Base-by-base conservation (phyloP, 2,113 vertebrate genomes). In the Pelecanoides urinatrix region DNA sequence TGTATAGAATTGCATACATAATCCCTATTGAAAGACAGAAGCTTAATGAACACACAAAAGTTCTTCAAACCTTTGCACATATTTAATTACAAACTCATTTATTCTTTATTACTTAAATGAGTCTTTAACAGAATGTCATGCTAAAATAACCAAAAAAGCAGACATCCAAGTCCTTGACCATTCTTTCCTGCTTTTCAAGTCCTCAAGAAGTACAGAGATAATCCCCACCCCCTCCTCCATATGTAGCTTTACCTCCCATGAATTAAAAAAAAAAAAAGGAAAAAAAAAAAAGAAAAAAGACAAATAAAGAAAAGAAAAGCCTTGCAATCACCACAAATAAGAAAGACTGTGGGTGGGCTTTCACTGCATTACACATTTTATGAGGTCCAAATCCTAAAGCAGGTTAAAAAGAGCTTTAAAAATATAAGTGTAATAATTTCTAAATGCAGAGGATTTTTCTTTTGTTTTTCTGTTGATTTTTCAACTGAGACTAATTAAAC, bases 241-340 rank as follows among this genome's bases (percentile, higher is more conserved):
- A 26, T 17, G 9, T 22, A 55, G 19, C 17, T 74, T 65, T 84
- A 16, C 9, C 7, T 34, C 16, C 22, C 15, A 42, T 13, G 82
- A 70, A 17, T 11, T 16, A 1, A 7, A 8, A 47, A 16, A 2
- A 23, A 2, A 15, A 2, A 3, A 10, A 5, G 7, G 2, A 30
- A 38, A 13, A 10, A 27, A 34, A 19, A 17, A 13, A 22, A 49
- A 21, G 19, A 6, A 4, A 15, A 22, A 30, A 13, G 11, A 6
- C 42, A 3, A 5, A 9, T 4, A 7, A 34, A n/a, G 2, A 2
- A 25, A 49, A 38, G 0, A 13, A 70, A 44, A 50, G 14, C 30
- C 36, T 61, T 61, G 21, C 8, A 78, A 47, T 44, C 34, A 18
- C 11, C 74, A 63, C 52, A 88, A 6, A 58, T 44, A 53, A 61